Evolutionary conservation across 35 echinoderm and acorn worm species (phyloP).

Genomic region (Patiria miniata): DNA sequence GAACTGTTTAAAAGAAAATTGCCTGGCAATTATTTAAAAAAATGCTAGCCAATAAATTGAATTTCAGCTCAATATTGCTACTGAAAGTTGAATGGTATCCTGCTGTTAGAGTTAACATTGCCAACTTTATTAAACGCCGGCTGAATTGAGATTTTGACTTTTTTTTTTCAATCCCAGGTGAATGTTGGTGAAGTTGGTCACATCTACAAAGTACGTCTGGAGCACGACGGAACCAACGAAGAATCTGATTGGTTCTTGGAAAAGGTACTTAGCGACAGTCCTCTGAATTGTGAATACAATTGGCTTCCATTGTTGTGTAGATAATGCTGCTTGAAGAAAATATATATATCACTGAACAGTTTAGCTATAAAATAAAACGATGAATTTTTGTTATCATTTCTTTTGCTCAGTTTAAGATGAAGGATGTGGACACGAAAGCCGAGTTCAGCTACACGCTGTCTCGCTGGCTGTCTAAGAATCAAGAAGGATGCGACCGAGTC

Average conservation of each 20-base stretch:
- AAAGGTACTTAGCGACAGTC: conserved; percentile 42
- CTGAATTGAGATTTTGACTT: neutral
- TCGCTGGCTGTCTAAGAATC: conserved; percentile 38
- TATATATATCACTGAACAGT: neutral
- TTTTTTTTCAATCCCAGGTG: conserved; percentile 31
- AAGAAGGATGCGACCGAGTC: neutral
- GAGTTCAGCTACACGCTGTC: conserved; percentile 64
- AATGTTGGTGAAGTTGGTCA: conserved; percentile 41
- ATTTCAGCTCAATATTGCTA: too few relatives aligned
- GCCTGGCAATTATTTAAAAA: too few relatives aligned
- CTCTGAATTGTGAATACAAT: neutral
- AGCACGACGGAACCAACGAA: conserved; percentile 21
- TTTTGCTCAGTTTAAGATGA: conserved; percentile 66
- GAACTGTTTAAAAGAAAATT: too few relatives aligned
- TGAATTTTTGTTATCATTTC: neutral
- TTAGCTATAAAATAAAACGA: neutral
- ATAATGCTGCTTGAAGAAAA: neutral
- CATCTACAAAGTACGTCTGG: conserved; percentile 52
- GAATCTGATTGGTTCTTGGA: conserved; percentile 44
- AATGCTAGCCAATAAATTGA: too few relatives aligned
- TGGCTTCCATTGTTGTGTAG: neutral
- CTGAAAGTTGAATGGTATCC: too few relatives aligned
- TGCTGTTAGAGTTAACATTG: too few relatives aligned
- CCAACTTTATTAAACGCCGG: neutral
- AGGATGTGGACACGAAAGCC: conserved; percentile 71